Conservation (phyloP, 2,888 invertebrate genomes). For the Achlya flavicornis region DNA sequence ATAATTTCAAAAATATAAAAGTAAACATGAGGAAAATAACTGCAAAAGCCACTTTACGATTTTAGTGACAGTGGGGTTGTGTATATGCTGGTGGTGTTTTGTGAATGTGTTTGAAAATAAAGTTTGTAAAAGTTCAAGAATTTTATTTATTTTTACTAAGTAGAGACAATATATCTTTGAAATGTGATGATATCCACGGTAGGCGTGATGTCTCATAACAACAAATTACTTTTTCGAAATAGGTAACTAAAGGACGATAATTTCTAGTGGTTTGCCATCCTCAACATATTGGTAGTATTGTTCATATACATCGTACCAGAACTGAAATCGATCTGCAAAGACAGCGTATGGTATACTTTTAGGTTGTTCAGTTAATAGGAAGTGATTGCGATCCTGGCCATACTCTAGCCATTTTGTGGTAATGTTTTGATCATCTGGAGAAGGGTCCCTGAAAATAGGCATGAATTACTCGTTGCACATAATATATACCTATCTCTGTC, state of each 20-base stretch:
- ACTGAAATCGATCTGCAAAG: slow-evolving; percentile 25
- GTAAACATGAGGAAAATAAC: too few species aligned
- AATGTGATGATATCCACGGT: too few species aligned
- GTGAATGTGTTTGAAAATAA: not conserved
- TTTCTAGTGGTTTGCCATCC: slow-evolving; percentile 25
- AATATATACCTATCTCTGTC: too few species aligned
- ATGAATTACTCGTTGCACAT: too few species aligned
- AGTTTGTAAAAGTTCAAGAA: not conserved
- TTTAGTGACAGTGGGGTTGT: too few species aligned
- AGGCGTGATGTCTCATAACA: not conserved
- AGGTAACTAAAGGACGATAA: not conserved
- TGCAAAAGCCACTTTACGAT: too few species aligned
- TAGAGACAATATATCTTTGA: not conserved
- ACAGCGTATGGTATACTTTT: slow-evolving; percentile 12
- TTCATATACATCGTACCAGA: slow-evolving; percentile 40
- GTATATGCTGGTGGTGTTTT: too few species aligned
- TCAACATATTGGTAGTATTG: slow-evolving; percentile 32
- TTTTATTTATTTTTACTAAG: not conserved
- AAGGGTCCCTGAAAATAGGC: slow-evolving; percentile 36
- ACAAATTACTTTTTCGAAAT: not conserved
- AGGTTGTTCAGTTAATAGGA: slow-evolving; percentile 28
- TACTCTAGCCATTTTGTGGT: slow-evolving; percentile 25
- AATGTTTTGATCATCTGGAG: slow-evolving; percentile 21
- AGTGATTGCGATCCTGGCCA: not conserved
- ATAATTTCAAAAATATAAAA: too few species aligned